Evolutionary conservation across 2,888 invertebrate species (phyloP).

Genomic region (Drosophila conformis): DNA sequence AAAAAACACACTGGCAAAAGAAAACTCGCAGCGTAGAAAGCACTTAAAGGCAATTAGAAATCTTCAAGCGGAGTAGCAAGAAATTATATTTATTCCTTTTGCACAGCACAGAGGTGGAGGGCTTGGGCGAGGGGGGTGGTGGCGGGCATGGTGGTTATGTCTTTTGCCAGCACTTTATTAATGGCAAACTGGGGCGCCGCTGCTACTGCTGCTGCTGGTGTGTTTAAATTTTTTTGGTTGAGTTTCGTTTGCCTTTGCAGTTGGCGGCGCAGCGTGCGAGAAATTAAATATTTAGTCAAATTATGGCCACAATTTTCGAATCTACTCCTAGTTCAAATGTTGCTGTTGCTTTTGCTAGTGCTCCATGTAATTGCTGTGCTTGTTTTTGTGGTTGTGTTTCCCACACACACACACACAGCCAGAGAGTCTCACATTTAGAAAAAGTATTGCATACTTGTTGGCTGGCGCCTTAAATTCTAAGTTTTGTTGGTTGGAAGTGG

Average conservation of each 20-base stretch:
- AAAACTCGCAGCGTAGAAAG: slow-evolving; percentile 51
- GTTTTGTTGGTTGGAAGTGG: background rate
- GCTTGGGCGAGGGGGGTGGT: background rate
- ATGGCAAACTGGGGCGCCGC: slow-evolving; percentile 42
- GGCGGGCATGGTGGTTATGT: slow-evolving; percentile 23
- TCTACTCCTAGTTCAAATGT: slow-evolving; percentile 32
- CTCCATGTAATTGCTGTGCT: slow-evolving; percentile 56
- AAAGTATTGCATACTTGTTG: slow-evolving; percentile 61
- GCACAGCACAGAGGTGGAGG: slow-evolving; percentile 17
- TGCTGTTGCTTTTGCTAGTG: slow-evolving; percentile 15
- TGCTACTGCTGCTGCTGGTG: slow-evolving; percentile 4
- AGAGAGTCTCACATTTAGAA: slow-evolving; percentile 21
- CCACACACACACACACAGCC: slow-evolving; percentile 7
- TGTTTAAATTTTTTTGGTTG: slow-evolving; percentile 1
- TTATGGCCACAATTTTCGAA: slow-evolving; percentile 74
- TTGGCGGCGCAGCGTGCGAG: slow-evolving; percentile 44
- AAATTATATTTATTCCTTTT: slow-evolving; percentile 76
- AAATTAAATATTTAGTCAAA: slow-evolving; percentile 80
- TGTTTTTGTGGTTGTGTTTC: slow-evolving; percentile 35
- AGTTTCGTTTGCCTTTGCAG: slow-evolving; percentile 29
- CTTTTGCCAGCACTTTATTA: slow-evolving; percentile 65
- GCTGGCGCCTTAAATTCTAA: slow-evolving; percentile 30
- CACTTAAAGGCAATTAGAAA: slow-evolving; percentile 78
- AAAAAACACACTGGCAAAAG: slow-evolving; percentile 12
- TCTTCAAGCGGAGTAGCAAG: slow-evolving; percentile 67